Evolutionary conservation across 1,140 invertebrate species (phyloP).

Genomic region (Procambarus clarkii): DNA sequence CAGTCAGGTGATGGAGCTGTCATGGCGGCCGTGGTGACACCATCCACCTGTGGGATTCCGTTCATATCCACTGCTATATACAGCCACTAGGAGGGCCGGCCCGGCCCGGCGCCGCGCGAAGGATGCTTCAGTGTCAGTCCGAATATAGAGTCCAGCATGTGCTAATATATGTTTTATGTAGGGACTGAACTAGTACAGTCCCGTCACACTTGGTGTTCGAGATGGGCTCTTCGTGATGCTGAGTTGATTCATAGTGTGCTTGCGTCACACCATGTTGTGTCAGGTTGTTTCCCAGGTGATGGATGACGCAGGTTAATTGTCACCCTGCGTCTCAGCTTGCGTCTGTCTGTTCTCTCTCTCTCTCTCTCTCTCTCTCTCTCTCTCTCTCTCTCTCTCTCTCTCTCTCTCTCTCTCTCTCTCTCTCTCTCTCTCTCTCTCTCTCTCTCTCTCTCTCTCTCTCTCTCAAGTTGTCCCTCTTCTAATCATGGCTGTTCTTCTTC

Average conservation of each 20-base stretch:
- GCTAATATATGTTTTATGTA: neutral
- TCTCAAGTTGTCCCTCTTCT: too few relatives aligned
- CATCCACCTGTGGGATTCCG: neutral
- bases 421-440: neutral
- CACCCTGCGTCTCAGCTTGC: too few relatives aligned
- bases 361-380: neutral
- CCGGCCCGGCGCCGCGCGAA: too few relatives aligned
- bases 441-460: neutral
- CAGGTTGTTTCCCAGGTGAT: too few relatives aligned
- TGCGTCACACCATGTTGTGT: too few relatives aligned
- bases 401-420: constrained; percentile 5
- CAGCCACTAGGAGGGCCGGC: neutral
- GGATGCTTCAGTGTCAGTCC: neutral
- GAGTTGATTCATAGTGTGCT: too few relatives aligned
- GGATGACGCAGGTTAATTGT: too few relatives aligned
- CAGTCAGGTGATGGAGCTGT: neutral
- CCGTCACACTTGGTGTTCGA: too few relatives aligned
- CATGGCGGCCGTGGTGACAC: neutral
- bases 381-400: neutral
- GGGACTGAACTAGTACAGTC: neutral
- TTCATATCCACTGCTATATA: neutral
- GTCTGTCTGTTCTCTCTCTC: too few relatives aligned
- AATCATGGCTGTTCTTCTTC: too few relatives aligned
- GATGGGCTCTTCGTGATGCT: too few relatives aligned
- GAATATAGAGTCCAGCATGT: neutral